A percentile compares a stretch with the other conserved stretches of the same genome.
phyloP scores from a whole-genome alignment of 2,797 vertebrate species.

The Bradypodion pumilum region DNA sequence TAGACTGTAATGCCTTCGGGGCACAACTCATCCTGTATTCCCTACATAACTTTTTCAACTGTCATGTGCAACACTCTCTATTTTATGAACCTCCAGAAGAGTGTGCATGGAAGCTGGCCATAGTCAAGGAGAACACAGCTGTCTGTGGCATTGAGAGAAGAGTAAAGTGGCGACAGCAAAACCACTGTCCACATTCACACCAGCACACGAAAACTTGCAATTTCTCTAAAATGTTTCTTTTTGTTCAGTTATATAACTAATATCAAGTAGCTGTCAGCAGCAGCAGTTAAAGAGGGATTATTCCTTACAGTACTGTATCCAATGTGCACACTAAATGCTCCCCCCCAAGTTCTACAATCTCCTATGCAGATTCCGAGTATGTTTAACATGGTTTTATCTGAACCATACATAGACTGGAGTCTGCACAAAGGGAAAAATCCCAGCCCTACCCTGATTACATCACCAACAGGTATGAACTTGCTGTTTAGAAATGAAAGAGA shows the following conservation, averaged over 20 bases:
- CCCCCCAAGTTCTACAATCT: background rate
- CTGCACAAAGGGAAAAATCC: constrained; percentile 16
- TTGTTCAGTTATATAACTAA: background rate
- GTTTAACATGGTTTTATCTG: constrained; percentile 22
- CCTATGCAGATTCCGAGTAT: background rate
- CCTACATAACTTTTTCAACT: no score
- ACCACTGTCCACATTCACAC: background rate
- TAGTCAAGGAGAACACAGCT: background rate
- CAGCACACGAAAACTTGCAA: background rate
- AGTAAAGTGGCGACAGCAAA: background rate
- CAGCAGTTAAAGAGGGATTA: background rate
- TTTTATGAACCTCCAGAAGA: background rate
- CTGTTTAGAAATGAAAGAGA: constrained; percentile 56
- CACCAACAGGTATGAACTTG: constrained; percentile 76
- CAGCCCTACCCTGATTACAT: constrained; percentile 51
- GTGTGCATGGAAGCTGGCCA: background rate
- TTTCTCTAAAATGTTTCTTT: background rate
- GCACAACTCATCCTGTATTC: no score
- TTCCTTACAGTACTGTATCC: background rate
- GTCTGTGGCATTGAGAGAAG: background rate
- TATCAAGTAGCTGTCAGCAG: background rate
- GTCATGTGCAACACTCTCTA: no score
- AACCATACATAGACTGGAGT: constrained; percentile 9
- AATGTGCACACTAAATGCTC: background rate
- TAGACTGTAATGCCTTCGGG: background rate